Conservation (phyloP, 2,888 invertebrate species). For the Agonum fuliginosum region DNA sequence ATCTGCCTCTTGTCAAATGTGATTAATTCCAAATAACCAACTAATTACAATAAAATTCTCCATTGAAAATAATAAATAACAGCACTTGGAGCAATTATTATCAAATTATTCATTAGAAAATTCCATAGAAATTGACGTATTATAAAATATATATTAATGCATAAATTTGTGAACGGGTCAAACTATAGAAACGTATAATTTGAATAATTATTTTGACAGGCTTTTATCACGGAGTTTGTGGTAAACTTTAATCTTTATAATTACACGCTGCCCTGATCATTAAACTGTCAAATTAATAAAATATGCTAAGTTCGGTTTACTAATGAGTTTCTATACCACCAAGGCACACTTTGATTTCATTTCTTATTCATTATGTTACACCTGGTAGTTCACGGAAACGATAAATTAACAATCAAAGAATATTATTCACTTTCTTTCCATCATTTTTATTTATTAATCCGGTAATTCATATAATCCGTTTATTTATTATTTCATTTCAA, state of each 20-base stretch:
- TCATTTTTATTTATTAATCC: too few species aligned
- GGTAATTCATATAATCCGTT: too few species aligned
- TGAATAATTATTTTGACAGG: conserved; percentile 59
- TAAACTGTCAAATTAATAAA: conserved; percentile 59
- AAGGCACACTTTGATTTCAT: not conserved
- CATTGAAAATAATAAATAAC: conserved; percentile 49
- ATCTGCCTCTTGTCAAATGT: conserved; percentile 17
- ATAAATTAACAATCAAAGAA: too few species aligned
- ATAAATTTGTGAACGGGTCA: conserved; percentile 52
- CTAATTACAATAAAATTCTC: conserved; percentile 34
- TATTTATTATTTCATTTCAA: too few species aligned
- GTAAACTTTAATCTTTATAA: conserved; percentile 56
- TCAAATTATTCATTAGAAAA: conserved; percentile 59
- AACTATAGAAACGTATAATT: conserved; percentile 54
- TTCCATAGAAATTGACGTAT: conserved; percentile 55
- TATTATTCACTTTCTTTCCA: too few species aligned
- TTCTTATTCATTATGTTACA: not conserved
- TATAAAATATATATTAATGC: conserved; percentile 58
- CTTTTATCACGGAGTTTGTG: conserved; percentile 50
- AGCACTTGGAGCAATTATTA: conserved; percentile 43
- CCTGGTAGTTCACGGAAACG: too few species aligned
- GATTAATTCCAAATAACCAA: conserved; percentile 32
- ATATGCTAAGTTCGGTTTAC: conserved; percentile 55
- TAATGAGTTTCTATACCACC: conserved; percentile 39
- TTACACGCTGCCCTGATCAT: conserved; percentile 51